Evolutionary conservation across 2,888 invertebrate genomes (phyloP).

Genomic region (Notodonta ziczac): DNA sequence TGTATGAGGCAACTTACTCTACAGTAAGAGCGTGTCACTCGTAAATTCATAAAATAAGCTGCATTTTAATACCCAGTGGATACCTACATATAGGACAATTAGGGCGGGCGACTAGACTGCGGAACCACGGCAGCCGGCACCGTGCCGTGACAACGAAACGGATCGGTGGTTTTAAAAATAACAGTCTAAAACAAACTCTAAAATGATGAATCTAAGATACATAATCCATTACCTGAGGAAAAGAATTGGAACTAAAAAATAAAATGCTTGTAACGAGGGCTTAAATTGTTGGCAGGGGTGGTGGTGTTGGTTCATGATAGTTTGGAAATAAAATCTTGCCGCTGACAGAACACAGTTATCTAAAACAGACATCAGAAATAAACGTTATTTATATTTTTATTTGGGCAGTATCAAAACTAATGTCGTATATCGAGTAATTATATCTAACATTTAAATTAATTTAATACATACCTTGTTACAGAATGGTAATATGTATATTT

Average conservation of each 20-base stretch:
- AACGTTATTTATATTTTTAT: no score
- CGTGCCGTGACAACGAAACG: constrained; percentile 55
- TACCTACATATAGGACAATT: constrained; percentile 7
- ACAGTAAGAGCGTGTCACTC: no score
- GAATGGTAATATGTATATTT: no score
- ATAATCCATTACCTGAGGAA: constrained; percentile 12
- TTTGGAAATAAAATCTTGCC: not conserved
- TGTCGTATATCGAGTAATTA: no score
- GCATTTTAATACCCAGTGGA: constrained; percentile 1
- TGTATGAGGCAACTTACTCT: no score
- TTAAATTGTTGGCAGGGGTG: constrained; percentile 21
- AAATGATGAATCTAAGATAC: constrained; percentile 11
- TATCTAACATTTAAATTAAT: no score
- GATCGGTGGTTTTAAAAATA: constrained; percentile 43
- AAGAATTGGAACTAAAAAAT: constrained; percentile 18
- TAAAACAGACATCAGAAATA: no score
- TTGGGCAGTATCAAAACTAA: no score
- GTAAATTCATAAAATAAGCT: not conserved
- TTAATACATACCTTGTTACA: no score
- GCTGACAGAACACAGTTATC: no score
- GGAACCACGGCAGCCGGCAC: constrained; percentile 35
- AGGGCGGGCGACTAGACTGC: constrained; percentile 29
- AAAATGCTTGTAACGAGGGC: constrained; percentile 18
- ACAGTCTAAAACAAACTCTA: constrained; percentile 41
- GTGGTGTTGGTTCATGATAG: constrained; percentile 7